Conservation (phyloP, 2,888 invertebrate species). For the Drosophila anceps region DNA sequence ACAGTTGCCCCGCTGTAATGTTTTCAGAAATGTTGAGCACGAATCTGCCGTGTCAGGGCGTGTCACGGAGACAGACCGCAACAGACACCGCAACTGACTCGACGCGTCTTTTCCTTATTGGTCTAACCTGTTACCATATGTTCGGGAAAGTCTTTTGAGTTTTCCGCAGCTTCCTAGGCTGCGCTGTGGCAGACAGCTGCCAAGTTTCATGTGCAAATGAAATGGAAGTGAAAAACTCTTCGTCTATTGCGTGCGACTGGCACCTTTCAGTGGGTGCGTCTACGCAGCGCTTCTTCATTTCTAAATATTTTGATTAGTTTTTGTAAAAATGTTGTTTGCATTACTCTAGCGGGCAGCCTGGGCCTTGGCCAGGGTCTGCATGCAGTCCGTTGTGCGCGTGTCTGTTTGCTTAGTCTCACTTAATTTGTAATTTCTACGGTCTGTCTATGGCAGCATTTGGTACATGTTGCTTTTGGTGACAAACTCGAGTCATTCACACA, state of each 20-base stretch:
- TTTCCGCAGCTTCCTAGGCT: slow-evolving; percentile 35
- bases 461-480: slow-evolving; percentile 77
- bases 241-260: slow-evolving; percentile 37
- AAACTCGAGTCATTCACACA: slow-evolving; percentile 37
- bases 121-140: slow-evolving; percentile 62
- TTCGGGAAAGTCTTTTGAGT: slow-evolving; percentile 33
- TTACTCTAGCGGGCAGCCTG: slow-evolving; percentile 25
- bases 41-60: background rate
- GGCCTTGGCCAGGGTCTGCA: slow-evolving; percentile 5
- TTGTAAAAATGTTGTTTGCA: slow-evolving; percentile 68
- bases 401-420: slow-evolving; percentile 70
- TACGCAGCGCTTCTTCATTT: slow-evolving; percentile 27
- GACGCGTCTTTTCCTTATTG: slow-evolving; percentile 27
- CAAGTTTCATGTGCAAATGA: slow-evolving; percentile 72
- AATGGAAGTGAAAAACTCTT: slow-evolving; percentile 46
- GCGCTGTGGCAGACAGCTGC: slow-evolving; percentile 62
- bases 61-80: slow-evolving; percentile 1
- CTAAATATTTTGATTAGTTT: slow-evolving; percentile 78
- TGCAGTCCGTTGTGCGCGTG: slow-evolving; percentile 16
- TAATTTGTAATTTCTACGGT: slow-evolving; percentile 69
- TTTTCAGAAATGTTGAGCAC: background rate
- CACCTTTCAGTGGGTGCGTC: slow-evolving; percentile 62
- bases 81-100: background rate
- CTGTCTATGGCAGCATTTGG: slow-evolving; percentile 64
- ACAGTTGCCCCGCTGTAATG: background rate